phyloP scores from a whole-genome alignment of 2,888 invertebrate species.

The Cacoxenus indagator region DNA sequence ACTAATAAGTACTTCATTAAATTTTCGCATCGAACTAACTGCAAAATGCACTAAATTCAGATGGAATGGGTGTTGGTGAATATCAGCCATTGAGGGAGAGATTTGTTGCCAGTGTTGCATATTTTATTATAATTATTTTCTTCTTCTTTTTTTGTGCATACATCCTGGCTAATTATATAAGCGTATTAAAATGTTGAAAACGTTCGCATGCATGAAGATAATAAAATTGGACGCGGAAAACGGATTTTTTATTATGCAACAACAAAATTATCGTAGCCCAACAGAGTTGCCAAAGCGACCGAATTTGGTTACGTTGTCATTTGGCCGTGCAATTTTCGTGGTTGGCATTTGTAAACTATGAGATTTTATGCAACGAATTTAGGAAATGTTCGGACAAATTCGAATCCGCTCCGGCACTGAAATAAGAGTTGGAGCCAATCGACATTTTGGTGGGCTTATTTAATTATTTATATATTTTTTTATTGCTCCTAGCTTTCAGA shows the following conservation, averaged over 20 bases:
- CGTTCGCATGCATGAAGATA: not conserved
- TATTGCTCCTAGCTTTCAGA: no score
- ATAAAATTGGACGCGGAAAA: not conserved
- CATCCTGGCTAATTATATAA: not conserved
- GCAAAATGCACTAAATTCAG: not conserved
- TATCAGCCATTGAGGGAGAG: not conserved
- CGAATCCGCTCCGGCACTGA: not conserved
- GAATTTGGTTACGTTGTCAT: not conserved
- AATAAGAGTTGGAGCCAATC: not conserved
- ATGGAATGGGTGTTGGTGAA: not conserved
- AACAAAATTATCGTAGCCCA: not conserved
- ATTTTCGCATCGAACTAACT: constrained; percentile 35
- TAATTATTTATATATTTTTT: not conserved
- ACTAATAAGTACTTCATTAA: constrained; percentile 58
- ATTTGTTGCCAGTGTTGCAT: no score
- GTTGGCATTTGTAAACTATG: no score
- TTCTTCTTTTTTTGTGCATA: not conserved
- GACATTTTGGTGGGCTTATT: no score
- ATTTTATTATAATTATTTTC: not conserved
- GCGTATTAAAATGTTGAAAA: not conserved
- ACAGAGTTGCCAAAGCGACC: not conserved
- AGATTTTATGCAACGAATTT: not conserved
- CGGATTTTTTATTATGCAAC: not conserved
- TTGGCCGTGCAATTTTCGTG: not conserved
- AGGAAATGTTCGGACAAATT: not conserved